Evolutionary conservation across 2,888 invertebrate species (phyloP).

Genomic region (Dolichomitus sp.): DNA sequence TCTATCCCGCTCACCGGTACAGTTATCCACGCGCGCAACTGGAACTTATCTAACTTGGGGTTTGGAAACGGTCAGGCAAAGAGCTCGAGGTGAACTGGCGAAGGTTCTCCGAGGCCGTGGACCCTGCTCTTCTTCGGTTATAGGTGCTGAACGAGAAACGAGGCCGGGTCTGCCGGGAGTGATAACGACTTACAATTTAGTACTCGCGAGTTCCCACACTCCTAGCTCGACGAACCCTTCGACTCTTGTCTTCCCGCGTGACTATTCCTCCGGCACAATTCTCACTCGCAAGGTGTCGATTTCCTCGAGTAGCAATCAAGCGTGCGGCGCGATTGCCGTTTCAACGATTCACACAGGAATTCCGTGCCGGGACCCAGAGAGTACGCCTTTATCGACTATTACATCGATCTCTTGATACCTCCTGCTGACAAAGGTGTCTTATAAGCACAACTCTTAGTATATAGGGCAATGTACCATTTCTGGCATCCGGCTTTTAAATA

Average conservation of each 20-base stretch:
- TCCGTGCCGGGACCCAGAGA: slow-evolving; percentile 3
- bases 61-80: slow-evolving; percentile 23
- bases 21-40: slow-evolving; percentile 66
- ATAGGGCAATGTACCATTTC: neutral
- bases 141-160: slow-evolving; percentile 48
- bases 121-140: slow-evolving; percentile 45
- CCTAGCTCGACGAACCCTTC: slow-evolving; percentile 40
- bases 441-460: neutral
- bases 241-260: slow-evolving; percentile 32
- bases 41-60: slow-evolving; percentile 73
- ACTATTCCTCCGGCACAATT: slow-evolving; percentile 29
- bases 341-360: slow-evolving; percentile 46
- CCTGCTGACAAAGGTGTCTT: neutral
- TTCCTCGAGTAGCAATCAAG: slow-evolving; percentile 59
- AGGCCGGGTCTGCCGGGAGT: slow-evolving; percentile 64
- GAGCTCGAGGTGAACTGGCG: slow-evolving; percentile 35
- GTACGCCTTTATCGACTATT: slow-evolving; percentile 29
- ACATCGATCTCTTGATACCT: slow-evolving; percentile 10
- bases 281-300: slow-evolving; percentile 52
- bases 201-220: slow-evolving; percentile 57
- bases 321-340: slow-evolving; percentile 52
- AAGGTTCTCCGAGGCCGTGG: slow-evolving; percentile 31
- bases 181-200: slow-evolving; percentile 70
- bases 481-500: neutral
- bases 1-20: slow-evolving; percentile 26